These are phyloP conservation scores for Pseudococcus viburni DNA, from an alignment of 2,888 invertebrate species.

Conservation along the genomic window DNA sequence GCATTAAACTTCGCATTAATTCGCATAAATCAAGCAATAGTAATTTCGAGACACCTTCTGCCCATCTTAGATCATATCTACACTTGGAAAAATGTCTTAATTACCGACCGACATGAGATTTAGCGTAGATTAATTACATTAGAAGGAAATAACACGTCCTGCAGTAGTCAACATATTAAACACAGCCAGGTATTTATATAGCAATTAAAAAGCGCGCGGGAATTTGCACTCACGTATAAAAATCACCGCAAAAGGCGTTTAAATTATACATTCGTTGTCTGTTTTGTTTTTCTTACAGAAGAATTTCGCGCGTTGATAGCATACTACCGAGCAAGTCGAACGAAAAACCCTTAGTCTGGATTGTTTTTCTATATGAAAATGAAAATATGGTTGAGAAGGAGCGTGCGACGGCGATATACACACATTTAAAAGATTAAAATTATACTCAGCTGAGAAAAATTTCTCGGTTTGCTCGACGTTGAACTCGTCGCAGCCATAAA, in stretches of 20 bases:
- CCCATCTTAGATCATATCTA: not conserved
- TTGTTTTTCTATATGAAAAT: not conserved
- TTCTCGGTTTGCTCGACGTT: constrained; percentile 34
- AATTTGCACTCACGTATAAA: not conserved
- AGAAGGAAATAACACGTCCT: not conserved
- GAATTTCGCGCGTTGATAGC: not conserved
- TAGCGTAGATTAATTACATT: not conserved
- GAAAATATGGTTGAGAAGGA: constrained; percentile 1
- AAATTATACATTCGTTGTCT: not conserved
- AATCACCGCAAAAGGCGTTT: not conserved
- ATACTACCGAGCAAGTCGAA: not conserved
- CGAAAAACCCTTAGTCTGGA: not conserved
- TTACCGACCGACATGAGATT: constrained; percentile 16
- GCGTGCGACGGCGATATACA: not conserved
- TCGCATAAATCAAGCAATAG: not conserved
- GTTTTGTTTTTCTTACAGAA: constrained; percentile 17
- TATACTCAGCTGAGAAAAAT: constrained; percentile 30
- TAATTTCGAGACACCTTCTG: not conserved
- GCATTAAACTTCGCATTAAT: not conserved
- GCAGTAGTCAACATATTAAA: not conserved
- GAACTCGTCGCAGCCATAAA: constrained; percentile 42
- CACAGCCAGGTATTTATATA: not conserved
- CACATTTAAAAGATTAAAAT: constrained; percentile 41
- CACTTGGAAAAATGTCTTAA: not conserved
- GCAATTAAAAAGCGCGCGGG: constrained; percentile 8